Evolutionary conservation across 2,888 invertebrate species (phyloP).

Genomic region (Agapostemon virescens): DNA sequence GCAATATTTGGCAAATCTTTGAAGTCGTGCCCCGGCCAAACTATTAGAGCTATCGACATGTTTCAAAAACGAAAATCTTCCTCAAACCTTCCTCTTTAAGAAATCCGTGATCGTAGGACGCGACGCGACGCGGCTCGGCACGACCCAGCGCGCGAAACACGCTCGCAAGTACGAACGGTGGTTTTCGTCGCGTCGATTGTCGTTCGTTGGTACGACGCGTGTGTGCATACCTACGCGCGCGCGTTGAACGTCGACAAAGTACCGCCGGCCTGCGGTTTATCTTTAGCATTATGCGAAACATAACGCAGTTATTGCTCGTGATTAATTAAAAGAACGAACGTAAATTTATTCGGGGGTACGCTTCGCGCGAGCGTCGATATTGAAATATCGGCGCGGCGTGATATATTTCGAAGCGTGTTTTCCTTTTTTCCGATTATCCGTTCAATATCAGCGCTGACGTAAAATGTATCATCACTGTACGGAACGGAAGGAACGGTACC

Average conservation of each 20-base stretch:
- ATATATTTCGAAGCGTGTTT: slow-evolving; percentile 61
- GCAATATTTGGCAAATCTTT: too few species aligned
- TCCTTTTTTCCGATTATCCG: slow-evolving; percentile 66
- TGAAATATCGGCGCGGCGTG: slow-evolving; percentile 51
- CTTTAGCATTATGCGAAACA: slow-evolving; percentile 37
- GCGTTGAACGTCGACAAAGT: slow-evolving; percentile 10
- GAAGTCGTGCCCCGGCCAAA: too few species aligned
- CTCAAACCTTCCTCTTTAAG: too few species aligned
- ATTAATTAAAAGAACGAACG: slow-evolving; percentile 50
- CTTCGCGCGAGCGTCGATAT: slow-evolving; percentile 45
- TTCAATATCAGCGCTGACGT: slow-evolving; percentile 67
- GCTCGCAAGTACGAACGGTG: not conserved
- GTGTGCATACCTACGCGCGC: too few species aligned
- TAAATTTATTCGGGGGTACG: slow-evolving; percentile 44
- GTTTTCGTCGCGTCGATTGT: not conserved
- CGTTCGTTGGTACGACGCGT: slow-evolving; percentile 1
- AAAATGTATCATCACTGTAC: slow-evolving; percentile 68
- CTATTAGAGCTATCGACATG: too few species aligned
- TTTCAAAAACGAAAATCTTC: too few species aligned
- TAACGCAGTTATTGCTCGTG: slow-evolving; percentile 30
- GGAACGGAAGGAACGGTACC: slow-evolving; percentile 66
- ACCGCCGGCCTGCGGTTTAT: slow-evolving; percentile 27
- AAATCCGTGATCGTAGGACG: not conserved
- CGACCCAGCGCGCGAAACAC: not conserved
- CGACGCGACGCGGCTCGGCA: too few species aligned